Base-by-base conservation (phyloP, 2,797 vertebrate genomes). In the Sandelia bainsii region DNA sequence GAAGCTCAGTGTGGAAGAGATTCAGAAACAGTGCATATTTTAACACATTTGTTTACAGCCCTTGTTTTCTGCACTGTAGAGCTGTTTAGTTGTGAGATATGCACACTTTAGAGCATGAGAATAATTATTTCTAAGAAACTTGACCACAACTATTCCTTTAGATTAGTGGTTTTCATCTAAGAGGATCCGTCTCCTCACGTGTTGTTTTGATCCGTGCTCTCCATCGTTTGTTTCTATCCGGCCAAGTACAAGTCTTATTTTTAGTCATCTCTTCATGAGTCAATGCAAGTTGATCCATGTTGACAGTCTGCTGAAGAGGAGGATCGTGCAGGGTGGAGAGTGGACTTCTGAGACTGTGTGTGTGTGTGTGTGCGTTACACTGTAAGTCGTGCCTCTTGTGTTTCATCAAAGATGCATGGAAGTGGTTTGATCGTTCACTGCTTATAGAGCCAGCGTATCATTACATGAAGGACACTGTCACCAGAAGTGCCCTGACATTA, bases 201-300 rank as follows among this genome's bases (percentile, higher is more conserved):
- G 45, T 17, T 54, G 32, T 60, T 68, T 61, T 77, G 22, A 66
- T 66, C 53, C 4, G 1, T 48, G 52, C 37, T 72, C 25, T 59
- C 12, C 58, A 45, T 69, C 69, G 72, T 79, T 79, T 66, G 34
- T 62, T 65, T 60, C 65, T 60, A 37, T 72, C 60, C 70, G 69
- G 69, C 62, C 75, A 62, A 69, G 62, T 29, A 7, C 29, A 16
- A 56, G 45, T 59, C 49, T 75, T 90, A 87, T 89, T 90, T 89
- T 85, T 85, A 85, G 86, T 34, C 16, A 52, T 69, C 63, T 75
- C 67, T 82, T 69, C 65, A 66, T 84, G 81, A 89, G 69, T 87
- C 85, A 73, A 61, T 62, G 81, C 64, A 72, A 84, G 79, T 65
- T 81, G 87, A 92, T 85, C 78, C 44, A 56, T 74, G 80, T 59